Base-by-base conservation (phyloP, 2,797 vertebrate genomes). In the Mus caroli region DNA sequence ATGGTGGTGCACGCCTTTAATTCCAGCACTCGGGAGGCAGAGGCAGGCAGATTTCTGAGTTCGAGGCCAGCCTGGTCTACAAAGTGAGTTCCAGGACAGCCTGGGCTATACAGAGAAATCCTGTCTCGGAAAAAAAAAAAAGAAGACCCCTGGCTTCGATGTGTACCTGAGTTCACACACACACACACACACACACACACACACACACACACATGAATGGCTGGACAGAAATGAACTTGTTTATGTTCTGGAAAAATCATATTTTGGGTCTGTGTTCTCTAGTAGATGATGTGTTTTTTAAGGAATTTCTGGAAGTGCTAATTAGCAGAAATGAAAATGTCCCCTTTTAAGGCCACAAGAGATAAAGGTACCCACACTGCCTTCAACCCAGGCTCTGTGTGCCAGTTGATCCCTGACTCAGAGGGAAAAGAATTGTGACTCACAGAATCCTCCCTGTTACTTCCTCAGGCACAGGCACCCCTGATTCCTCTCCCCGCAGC, bases 391-490 rank as follows among this genome's bases (percentile, higher is more conserved):
- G 46, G n/a, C 69, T 24, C 79, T 28, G 0, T 24, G 80, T 62
- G 46, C 82, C 22, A 20, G 79, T 88, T 2, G 31, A 83, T 93
- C 82, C 84, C 92, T 97, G 97, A 96, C 92, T 97, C 96, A 97
- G 88, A 97, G 92, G 91, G 91, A 93, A 88, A 88, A 92, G 75
- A 22, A 96, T 40, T 78, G 94, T 96, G 96, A 92, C 62, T 12
- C 19, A 3, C 3, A 92, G 97, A 97, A 37, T 97, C 96, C 96
- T 26, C 54, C 43, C 46, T 22, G 80, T 94, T 88, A 94, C 92
- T 96, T 97, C 96, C 96, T 60, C 24, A 28, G 75, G 34, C 58
- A 8, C 26, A 75, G 92, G 75, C 80, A 4, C 20, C 92, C 52
- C 78, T 2, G 62, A 82, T 54, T 84, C 15, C 40, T 40, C 34